Conservation (phyloP, 2,797 vertebrate genomes). For the Eutrigla gurnardus region DNA sequence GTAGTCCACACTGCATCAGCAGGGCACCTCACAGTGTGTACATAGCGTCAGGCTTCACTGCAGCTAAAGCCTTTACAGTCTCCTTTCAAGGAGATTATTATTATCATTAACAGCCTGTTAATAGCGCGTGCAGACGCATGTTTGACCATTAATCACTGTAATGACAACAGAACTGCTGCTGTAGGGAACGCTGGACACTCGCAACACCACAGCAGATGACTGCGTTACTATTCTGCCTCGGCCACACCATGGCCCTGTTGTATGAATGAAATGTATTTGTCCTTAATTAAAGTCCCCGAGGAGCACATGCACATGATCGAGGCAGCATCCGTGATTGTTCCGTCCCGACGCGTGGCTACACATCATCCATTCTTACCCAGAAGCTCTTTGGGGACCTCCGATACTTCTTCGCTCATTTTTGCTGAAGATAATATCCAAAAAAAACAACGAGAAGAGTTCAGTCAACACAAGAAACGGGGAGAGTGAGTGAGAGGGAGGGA, state of each 20-base stretch:
- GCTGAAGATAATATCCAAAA: constrained; percentile 58
- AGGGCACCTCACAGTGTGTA: constrained; percentile 17
- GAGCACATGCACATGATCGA: constrained; percentile 20
- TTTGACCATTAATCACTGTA: not conserved
- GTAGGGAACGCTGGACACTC: not conserved
- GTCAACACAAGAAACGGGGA: constrained; percentile 50
- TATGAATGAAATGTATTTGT: not conserved
- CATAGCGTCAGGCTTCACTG: constrained; percentile 15
- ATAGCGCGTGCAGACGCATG: not conserved
- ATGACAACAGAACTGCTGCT: not conserved
- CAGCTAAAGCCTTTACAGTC: constrained; percentile 14
- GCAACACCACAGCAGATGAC: not conserved
- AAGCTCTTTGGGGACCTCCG: constrained; percentile 91
- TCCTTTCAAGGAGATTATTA: not conserved
- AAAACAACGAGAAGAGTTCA: constrained; percentile 24
- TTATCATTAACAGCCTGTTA: not conserved
- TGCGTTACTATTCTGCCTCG: constrained; percentile 18
- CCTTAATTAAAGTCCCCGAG: not conserved
- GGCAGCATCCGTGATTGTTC: constrained; percentile 38
- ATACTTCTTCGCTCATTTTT: constrained; percentile 90
- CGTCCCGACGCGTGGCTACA: constrained; percentile 63
- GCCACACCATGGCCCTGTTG: not conserved
- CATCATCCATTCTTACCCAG: constrained; percentile 84
- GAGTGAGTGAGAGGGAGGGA: constrained; percentile 8
- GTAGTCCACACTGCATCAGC: constrained; percentile 21